A percentile compares a stretch with the other conserved stretches of the same genome.
Conservation (phyloP, 2,797 vertebrate species). For the Gambelia wislizenii region DNA sequence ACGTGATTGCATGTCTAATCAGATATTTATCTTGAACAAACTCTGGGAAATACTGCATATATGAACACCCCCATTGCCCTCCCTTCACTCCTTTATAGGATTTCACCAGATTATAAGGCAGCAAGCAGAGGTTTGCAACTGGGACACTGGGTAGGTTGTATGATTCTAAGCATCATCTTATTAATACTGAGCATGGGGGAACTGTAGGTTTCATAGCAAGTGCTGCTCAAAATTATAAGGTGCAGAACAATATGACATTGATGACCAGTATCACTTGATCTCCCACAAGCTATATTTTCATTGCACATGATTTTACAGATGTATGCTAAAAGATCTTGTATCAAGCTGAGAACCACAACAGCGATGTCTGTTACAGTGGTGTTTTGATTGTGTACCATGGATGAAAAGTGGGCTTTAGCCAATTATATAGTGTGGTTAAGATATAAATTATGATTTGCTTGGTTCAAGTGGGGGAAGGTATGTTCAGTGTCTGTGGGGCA, state of each 20-base stretch:
- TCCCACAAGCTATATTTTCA: not conserved
- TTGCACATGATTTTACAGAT: too few relatives aligned
- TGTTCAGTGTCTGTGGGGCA: too few relatives aligned
- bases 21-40: slow-evolving; percentile 67
- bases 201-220: slow-evolving; percentile 49
- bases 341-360: not conserved
- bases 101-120: slow-evolving; percentile 42
- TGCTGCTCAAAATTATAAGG: slow-evolving; percentile 56
- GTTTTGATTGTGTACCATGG: not conserved
- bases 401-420: not conserved
- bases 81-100: slow-evolving; percentile 41
- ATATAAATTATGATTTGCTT: not conserved
- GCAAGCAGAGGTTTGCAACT: slow-evolving; percentile 60
- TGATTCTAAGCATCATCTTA: slow-evolving; percentile 49
- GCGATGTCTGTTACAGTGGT: too few relatives aligned
- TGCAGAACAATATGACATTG: slow-evolving; percentile 14
- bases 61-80: not conserved
- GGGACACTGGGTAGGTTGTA: slow-evolving; percentile 39
- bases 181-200: slow-evolving; percentile 38
- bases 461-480: not conserved
- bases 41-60: slow-evolving; percentile 42
- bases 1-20: slow-evolving; percentile 71
- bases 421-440: slow-evolving; percentile 5
- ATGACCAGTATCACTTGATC: not conserved
- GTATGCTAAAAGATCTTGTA: not conserved